These are phyloP conservation scores for Pempheris klunzingeri DNA, from an alignment of 2,797 vertebrate genomes.

Conservation along the genomic window DNA sequence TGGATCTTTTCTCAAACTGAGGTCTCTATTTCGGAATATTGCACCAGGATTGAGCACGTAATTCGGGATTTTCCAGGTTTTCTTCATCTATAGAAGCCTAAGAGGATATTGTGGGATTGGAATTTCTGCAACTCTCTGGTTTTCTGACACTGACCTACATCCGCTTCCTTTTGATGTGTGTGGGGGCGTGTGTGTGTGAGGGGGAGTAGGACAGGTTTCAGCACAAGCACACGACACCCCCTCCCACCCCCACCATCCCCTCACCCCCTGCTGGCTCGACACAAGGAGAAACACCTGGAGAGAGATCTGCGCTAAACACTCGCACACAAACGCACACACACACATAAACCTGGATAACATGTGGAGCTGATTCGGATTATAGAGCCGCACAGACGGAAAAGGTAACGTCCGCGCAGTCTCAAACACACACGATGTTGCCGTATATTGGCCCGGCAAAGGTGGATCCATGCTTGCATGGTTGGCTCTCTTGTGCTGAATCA, in stretches of 20 bases:
- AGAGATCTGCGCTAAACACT: slow-evolving; percentile 59
- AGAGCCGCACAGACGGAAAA: slow-evolving; percentile 82
- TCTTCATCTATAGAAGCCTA: slow-evolving; percentile 69
- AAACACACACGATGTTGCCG: slow-evolving; percentile 20
- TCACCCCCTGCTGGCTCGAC: slow-evolving; percentile 36
- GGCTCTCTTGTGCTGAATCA: slow-evolving; percentile 74
- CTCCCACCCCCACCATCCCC: background rate
- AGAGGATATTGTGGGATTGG: slow-evolving; percentile 76
- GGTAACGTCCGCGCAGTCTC: slow-evolving; percentile 67
- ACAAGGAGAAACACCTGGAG: slow-evolving; percentile 74
- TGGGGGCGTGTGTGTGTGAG: slow-evolving; percentile 45
- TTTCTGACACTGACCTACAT: slow-evolving; percentile 73
- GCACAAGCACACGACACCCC: slow-evolving; percentile 33
- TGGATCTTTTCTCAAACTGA: slow-evolving; percentile 60
- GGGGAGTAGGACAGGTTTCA: slow-evolving; percentile 64
- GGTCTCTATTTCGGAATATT: slow-evolving; percentile 69
- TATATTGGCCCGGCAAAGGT: slow-evolving; percentile 36
- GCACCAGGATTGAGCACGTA: slow-evolving; percentile 54
- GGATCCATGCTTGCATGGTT: slow-evolving; percentile 63
- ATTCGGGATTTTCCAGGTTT: slow-evolving; percentile 77
- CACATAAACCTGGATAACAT: slow-evolving; percentile 74
- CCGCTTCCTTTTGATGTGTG: slow-evolving; percentile 62
- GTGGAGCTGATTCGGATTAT: slow-evolving; percentile 83
- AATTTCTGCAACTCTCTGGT: slow-evolving; percentile 63
- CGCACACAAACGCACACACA: slow-evolving; percentile 29